Evolutionary conservation across 2,888 invertebrate genomes (phyloP).

Genomic region (Idaea biselata): DNA sequence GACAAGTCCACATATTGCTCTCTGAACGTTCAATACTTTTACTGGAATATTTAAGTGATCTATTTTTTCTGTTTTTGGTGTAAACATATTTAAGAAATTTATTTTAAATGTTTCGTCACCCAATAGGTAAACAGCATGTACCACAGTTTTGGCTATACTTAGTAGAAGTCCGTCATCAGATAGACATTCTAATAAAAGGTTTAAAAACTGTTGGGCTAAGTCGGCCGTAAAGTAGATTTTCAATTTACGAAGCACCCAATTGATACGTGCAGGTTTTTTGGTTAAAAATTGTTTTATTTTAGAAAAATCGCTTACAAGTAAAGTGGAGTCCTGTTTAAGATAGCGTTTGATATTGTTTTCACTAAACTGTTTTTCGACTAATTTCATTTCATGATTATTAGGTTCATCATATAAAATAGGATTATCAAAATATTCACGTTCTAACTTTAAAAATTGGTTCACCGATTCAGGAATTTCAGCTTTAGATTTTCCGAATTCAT

Average conservation of each 20-base stretch:
- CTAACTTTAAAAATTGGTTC: slow-evolving; percentile 35
- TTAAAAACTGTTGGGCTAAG: slow-evolving; percentile 38
- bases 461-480: slow-evolving; percentile 43
- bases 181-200: slow-evolving; percentile 27
- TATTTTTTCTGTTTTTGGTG: slow-evolving; percentile 39
- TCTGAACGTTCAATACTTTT: slow-evolving; percentile 32
- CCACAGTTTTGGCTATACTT: slow-evolving; percentile 20
- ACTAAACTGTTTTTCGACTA: slow-evolving; percentile 12
- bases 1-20: slow-evolving; percentile 42
- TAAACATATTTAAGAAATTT: slow-evolving; percentile 41
- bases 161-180: slow-evolving; percentile 24
- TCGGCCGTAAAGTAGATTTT: slow-evolving; percentile 52
- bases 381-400: too few relatives aligned
- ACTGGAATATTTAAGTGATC: slow-evolving; percentile 29
- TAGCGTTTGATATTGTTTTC: slow-evolving; percentile 27
- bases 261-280: slow-evolving; percentile 24
- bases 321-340: slow-evolving; percentile 34
- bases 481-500: slow-evolving; percentile 35
- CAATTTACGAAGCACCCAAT: slow-evolving; percentile 43
- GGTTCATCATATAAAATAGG: slow-evolving; percentile 12
- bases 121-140: slow-evolving; percentile 43
- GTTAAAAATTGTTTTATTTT: slow-evolving; percentile 21
- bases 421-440: slow-evolving; percentile 22
- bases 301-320: slow-evolving; percentile 24
- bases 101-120: slow-evolving; percentile 35